These are phyloP conservation scores for Erythrolamprus reginae DNA, from an alignment of 2,113 vertebrate genomes.

Conservation along the genomic window DNA sequence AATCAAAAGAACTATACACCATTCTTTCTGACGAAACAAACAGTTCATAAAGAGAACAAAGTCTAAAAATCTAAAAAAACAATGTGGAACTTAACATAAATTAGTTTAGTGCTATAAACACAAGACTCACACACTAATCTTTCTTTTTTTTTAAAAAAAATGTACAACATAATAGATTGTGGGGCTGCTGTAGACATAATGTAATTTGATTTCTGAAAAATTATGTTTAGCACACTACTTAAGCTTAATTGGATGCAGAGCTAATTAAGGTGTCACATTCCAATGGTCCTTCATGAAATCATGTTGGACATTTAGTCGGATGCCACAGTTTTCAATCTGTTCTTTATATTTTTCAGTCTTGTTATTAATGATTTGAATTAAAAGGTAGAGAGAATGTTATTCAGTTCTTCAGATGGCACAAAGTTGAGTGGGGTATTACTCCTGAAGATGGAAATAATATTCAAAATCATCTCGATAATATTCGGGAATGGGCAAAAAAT, in stretches of 20 bases:
- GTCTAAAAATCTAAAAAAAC: not conserved
- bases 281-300: not conserved
- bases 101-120: not conserved
- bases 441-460: not conserved
- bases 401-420: not conserved
- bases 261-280: not conserved
- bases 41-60: not conserved
- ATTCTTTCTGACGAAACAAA: not conserved
- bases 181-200: not conserved
- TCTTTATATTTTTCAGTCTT: not conserved
- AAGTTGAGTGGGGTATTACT: too few relatives aligned
- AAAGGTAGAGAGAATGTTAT: not conserved
- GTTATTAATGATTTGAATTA: not conserved
- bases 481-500: not conserved
- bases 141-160: not conserved
- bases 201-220: not conserved
- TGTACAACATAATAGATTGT: not conserved
- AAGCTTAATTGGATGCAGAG: not conserved
- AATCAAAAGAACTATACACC: not conserved
- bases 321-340: not conserved
- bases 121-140: not conserved
- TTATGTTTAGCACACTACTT: not conserved
- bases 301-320: not conserved
- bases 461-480: not conserved
- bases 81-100: not conserved